Evolutionary conservation across 1,140 invertebrate genomes (phyloP).

Genomic region (Lepeophtheirus salmonis): DNA sequence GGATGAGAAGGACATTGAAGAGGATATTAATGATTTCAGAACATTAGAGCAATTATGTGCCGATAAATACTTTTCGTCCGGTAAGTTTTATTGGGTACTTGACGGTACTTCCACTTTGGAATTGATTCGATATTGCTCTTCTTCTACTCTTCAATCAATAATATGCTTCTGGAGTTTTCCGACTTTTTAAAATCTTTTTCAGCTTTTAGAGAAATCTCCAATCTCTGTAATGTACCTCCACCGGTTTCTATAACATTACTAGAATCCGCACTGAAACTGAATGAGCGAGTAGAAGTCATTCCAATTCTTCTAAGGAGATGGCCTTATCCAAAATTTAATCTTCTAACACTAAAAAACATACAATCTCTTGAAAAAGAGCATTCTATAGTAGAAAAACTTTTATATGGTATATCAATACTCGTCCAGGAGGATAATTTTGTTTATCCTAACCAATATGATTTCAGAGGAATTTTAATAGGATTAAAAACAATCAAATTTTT

Average conservation of each 20-base stretch:
- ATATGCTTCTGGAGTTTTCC: too few relatives aligned
- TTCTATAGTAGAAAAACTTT: neutral
- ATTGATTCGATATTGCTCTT: too few relatives aligned
- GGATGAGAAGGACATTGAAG: too few relatives aligned
- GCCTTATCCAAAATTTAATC: neutral
- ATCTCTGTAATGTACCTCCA: neutral
- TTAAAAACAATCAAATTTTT: neutral
- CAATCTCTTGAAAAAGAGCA: neutral
- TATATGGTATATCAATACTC: neutral
- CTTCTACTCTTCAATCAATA: too few relatives aligned
- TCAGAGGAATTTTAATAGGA: neutral
- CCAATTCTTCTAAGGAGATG: neutral
- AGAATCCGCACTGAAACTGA: neutral
- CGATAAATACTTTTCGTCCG: too few relatives aligned
- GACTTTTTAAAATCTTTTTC: too few relatives aligned
- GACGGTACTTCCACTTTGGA: too few relatives aligned
- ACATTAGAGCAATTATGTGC: too few relatives aligned
- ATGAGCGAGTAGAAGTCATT: neutral
- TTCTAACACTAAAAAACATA: neutral
- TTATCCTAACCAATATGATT: neutral
- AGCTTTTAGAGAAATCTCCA: neutral
- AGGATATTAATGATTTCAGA: too few relatives aligned
- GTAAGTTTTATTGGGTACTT: too few relatives aligned
- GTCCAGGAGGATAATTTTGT: neutral
- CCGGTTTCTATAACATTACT: neutral